Percentiles rank a stretch among this genome's conserved stretches.
Conservation (phyloP, 2,113 vertebrate species). For the Sterrhoptilus dennistouni region DNA sequence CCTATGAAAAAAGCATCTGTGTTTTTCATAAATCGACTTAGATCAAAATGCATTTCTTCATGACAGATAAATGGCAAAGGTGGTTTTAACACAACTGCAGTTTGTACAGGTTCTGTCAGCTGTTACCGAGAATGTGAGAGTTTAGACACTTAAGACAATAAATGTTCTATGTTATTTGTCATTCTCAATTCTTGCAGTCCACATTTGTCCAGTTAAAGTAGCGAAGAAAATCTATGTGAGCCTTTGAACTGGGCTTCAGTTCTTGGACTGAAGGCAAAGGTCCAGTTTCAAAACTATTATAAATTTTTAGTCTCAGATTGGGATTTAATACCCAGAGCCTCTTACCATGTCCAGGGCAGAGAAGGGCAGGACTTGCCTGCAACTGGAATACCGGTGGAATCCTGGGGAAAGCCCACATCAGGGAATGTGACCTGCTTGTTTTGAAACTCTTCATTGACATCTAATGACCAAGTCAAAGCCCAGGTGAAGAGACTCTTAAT, state of each 20-base stretch:
- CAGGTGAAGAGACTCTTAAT: neutral
- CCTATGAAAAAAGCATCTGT: neutral
- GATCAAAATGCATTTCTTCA: neutral
- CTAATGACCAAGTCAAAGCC: neutral
- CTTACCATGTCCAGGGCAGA: neutral
- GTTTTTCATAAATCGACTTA: neutral
- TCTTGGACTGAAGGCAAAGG: neutral
- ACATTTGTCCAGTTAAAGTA: neutral
- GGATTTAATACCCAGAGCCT: neutral
- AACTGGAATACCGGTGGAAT: neutral
- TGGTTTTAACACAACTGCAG: neutral
- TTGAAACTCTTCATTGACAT: neutral
- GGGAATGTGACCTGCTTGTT: neutral
- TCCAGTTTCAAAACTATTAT: neutral
- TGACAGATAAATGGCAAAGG: neutral
- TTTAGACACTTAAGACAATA: neutral
- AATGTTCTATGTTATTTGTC: neutral
- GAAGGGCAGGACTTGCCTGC: neutral
- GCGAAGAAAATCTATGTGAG: neutral
- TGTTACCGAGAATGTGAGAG: neutral
- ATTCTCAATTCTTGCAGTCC: neutral
- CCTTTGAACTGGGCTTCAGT: neutral
- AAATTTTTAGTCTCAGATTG: neutral
- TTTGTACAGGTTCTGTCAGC: neutral
- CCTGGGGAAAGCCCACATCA: neutral